phyloP scores from a whole-genome alignment of 2,797 vertebrate species.

The Pitangus sulphuratus region DNA sequence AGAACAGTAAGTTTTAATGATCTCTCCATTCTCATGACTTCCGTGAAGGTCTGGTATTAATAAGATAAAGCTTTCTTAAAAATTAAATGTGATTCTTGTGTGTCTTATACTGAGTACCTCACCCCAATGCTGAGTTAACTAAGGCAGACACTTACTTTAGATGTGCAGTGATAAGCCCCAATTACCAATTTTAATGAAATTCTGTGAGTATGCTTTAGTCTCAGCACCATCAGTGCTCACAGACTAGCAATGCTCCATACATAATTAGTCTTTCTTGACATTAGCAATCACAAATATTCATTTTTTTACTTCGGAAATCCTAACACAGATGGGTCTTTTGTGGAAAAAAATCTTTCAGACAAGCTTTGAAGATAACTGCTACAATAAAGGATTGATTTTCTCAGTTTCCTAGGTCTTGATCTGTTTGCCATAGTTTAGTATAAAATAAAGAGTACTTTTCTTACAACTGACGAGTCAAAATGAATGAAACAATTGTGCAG shows the following conservation, averaged over 20 bases:
- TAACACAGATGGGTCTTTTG: neutral
- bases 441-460: slow-evolving; percentile 5
- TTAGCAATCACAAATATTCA: neutral
- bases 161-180: neutral
- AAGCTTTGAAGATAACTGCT: slow-evolving; percentile 25
- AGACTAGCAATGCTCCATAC: neutral
- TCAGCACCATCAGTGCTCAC: neutral
- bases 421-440: neutral
- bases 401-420: slow-evolving; percentile 12
- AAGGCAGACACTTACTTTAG: neutral
- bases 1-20: slow-evolving; percentile 24
- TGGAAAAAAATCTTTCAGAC: slow-evolving; percentile 8
- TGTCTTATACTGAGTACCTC: neutral
- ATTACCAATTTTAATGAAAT: neutral
- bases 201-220: neutral
- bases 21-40: slow-evolving; percentile 42
- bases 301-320: neutral
- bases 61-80: slow-evolving; percentile 40
- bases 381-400: slow-evolving; percentile 28
- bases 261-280: neutral
- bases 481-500: slow-evolving; percentile 1
- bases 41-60: neutral
- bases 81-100: neutral
- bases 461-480: neutral
- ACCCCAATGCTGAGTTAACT: neutral